These are phyloP conservation scores for Tinamus major DNA, from an alignment of 2,797 vertebrate genomes.

Conservation along the genomic window DNA sequence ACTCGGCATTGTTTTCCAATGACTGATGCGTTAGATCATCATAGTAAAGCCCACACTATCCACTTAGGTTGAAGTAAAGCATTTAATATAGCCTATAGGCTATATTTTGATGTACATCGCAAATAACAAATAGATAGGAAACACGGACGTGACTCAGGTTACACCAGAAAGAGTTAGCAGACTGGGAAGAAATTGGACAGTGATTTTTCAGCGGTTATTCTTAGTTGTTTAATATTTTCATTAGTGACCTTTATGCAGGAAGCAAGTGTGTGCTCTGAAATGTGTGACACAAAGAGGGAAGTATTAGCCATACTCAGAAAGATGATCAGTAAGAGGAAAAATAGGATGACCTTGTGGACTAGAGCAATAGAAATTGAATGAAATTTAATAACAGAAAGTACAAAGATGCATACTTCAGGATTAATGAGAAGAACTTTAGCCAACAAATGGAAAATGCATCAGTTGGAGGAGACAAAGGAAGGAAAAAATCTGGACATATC, in stretches of 20 bases:
- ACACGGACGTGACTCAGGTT: background rate
- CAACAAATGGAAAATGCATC: background rate
- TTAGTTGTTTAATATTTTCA: background rate
- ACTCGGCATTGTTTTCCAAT: background rate
- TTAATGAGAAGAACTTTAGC: background rate
- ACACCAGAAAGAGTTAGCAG: background rate
- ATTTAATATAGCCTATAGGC: background rate
- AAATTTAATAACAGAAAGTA: background rate
- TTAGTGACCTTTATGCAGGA: background rate
- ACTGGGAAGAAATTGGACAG: background rate
- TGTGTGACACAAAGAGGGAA: background rate
- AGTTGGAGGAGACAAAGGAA: background rate
- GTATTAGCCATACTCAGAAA: background rate
- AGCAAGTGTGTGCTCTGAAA: background rate
- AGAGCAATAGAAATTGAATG: background rate
- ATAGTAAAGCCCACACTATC: background rate
- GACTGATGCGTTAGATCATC: background rate
- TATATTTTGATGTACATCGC: background rate
- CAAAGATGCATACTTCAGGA: background rate
- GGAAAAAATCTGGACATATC: background rate
- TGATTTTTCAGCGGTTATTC: background rate
- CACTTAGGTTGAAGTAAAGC: background rate
- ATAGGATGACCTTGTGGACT: background rate
- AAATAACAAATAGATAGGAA: background rate
- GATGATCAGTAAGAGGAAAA: background rate